phyloP scores from a whole-genome alignment of 64 coral and sea anemone genomes.

The Porites lutea region DNA sequence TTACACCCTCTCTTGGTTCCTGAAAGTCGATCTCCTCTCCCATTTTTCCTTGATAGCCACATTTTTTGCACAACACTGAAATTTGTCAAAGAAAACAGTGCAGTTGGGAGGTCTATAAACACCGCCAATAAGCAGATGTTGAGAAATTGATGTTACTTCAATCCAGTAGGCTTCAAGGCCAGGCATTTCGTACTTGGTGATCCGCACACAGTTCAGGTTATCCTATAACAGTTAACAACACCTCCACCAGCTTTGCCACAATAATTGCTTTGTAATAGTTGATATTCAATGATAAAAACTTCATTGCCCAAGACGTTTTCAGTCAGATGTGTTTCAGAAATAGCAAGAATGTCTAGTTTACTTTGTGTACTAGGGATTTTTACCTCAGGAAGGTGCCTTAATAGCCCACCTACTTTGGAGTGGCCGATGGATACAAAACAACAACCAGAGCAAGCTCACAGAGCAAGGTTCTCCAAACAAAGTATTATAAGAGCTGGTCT shows the following conservation, averaged over 20 bases:
- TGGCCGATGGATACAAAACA: constrained; percentile 7
- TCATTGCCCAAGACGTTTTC: not conserved
- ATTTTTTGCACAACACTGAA: no score
- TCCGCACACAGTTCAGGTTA: constrained; percentile 1
- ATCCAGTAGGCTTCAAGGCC: constrained; percentile 22
- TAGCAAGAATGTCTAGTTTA: constrained; percentile 10
- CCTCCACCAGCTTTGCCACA: not conserved
- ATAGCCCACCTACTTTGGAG: constrained; percentile 24
- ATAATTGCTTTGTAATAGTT: not conserved
- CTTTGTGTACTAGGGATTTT: not conserved
- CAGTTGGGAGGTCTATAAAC: constrained; percentile 11
- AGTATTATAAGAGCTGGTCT: no score
- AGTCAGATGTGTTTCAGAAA: constrained; percentile 38
- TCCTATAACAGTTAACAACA: constrained; percentile 16
- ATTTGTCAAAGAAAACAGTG: no score
- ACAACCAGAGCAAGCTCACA: no score
- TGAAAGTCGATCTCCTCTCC: no score
- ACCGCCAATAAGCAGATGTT: constrained; percentile 27
- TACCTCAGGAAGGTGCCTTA: constrained; percentile 9
- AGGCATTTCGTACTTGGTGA: not conserved
- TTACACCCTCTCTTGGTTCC: no score
- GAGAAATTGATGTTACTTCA: not conserved
- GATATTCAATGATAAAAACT: not conserved
- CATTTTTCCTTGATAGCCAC: no score
- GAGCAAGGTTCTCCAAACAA: no score